Conservation (phyloP, 2,797 vertebrate genomes). For the Leptodactylus fallax region DNA sequence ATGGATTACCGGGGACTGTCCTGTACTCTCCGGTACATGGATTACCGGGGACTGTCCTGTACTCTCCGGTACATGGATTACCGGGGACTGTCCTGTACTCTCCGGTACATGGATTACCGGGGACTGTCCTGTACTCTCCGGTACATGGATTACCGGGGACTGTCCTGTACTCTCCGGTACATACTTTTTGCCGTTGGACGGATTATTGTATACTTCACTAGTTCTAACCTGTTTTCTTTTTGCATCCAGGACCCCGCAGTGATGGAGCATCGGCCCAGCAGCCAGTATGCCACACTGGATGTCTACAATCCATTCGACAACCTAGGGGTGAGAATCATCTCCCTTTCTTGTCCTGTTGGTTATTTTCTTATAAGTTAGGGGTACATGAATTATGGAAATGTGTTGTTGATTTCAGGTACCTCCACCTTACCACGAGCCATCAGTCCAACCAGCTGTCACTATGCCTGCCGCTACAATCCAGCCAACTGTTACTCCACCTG, state of each 20-base stretch:
- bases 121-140: no score
- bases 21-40: no score
- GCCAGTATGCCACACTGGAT: slow-evolving; percentile 87
- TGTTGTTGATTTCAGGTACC: slow-evolving; percentile 58
- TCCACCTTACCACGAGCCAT: slow-evolving; percentile 66
- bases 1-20: no score
- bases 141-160: no score
- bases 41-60: no score
- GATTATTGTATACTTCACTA: no score
- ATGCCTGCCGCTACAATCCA: slow-evolving; percentile 75
- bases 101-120: no score
- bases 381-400: background rate
- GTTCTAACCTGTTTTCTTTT: background rate
- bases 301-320: slow-evolving; percentile 94
- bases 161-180: no score
- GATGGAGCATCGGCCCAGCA: slow-evolving; percentile 82
- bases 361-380: background rate
- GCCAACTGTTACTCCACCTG: slow-evolving; percentile 60
- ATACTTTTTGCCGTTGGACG: no score
- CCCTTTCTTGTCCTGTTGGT: no score
- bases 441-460: slow-evolving; percentile 73
- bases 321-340: slow-evolving; percentile 74
- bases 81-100: no score
- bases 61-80: no score
- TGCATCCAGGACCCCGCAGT: slow-evolving; percentile 86